Base-by-base conservation (phyloP, 2,888 invertebrate species). In the Amphimallon solstitiale region DNA sequence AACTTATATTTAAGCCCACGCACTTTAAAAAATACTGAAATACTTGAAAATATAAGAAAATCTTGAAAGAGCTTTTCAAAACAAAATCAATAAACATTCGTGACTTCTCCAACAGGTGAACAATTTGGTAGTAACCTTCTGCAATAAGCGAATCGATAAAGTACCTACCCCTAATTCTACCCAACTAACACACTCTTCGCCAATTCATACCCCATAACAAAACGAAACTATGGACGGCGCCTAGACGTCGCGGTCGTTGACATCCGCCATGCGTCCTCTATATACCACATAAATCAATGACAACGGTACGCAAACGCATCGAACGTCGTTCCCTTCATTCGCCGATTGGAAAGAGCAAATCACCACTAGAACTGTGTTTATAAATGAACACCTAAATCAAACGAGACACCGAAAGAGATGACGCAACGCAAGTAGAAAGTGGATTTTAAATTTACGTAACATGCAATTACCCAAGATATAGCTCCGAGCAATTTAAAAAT, bases 181-280 rank as follows among this genome's bases (percentile, higher is more conserved):
- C 52, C 52, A 52, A 35, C 52, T 37, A 38, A 54, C 52, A 54
- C 52, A 38, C 37, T 54, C 51, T 37, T 17, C 35, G 35, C 38
- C 17, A 34, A 38, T 54, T 21, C 38, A 21, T 54, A 54, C 54
- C 54, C 54, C 37, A 54, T 54, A 38, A 54, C 38, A 21, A 23
- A 29, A 34, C 43, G 29, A 34, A 15, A 29, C 43, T 43, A 29
- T 15, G n/a, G 23, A 9, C 23, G 56, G 56, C 56, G 56, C 56
- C 56, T 34, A 59, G 56, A 59, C 56, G 56, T 45, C 56, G 56
- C 56, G 56, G 56, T 59, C 56, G 43, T 43, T 59, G 43, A 59
- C 56, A 59, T 59, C 43, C 51, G 10, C 4, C 29, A 5, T 9
- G 43, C 43, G 43, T 59, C 43, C 43, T 29, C 43, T 38, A 14